Percentiles rank a stretch among this genome's conserved stretches.
Conservation (phyloP, 2,888 invertebrate species). For the Lamproptera curius region DNA sequence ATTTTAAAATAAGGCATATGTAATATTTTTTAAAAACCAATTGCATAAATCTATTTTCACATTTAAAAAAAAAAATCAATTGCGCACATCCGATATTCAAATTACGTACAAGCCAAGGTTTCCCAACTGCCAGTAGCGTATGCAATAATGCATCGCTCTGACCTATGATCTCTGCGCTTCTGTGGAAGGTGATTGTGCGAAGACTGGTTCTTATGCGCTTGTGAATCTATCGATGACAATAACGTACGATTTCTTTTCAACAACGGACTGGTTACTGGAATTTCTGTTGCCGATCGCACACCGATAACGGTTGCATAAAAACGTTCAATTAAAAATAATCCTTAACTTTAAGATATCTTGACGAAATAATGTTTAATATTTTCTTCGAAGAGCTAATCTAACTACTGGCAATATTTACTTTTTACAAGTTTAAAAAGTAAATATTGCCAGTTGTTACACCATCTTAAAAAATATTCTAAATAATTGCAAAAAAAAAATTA, state of each 20-base stretch:
- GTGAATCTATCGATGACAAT: conserved; percentile 47
- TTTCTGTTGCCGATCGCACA: neutral
- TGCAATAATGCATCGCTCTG: conserved; percentile 34
- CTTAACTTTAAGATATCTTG: neutral
- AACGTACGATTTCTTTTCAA: conserved; percentile 7
- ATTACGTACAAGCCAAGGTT: conserved; percentile 32
- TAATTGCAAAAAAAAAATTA: no score
- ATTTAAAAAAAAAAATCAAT: no score
- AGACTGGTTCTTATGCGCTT: conserved; percentile 52
- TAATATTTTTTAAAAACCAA: no score
- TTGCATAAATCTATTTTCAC: no score
- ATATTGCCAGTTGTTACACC: no score
- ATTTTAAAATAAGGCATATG: no score
- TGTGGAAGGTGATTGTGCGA: conserved; percentile 51
- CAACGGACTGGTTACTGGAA: neutral
- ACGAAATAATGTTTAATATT: no score
- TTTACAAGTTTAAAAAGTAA: no score
- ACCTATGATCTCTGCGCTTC: conserved; percentile 61
- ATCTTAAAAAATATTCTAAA: no score
- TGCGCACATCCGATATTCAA: no score
- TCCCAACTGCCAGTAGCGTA: conserved; percentile 27
- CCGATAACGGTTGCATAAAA: neutral
- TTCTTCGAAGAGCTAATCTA: no score
- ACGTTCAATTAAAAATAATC: neutral
- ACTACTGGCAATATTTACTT: no score